Percentiles rank a stretch among this genome's conserved stretches.
These are phyloP conservation scores for Bos javanicus DNA, from an alignment of 2,113 vertebrate species.

Conservation along the genomic window DNA sequence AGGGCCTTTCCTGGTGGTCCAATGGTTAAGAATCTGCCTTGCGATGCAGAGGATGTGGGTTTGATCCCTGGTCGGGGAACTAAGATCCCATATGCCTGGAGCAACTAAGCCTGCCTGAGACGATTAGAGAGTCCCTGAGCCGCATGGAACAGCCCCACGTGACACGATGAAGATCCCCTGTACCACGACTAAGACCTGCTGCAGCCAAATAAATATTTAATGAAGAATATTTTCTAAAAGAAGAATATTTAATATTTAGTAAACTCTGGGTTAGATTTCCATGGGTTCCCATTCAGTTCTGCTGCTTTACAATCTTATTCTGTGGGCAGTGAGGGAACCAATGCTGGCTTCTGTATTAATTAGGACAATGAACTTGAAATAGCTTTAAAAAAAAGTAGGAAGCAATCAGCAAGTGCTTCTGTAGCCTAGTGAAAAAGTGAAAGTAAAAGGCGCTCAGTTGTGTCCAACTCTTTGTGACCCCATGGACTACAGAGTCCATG, in stretches of 20 bases:
- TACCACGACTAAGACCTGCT: not conserved
- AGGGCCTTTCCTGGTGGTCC: not conserved
- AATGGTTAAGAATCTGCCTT: not conserved
- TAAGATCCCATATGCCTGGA: not conserved
- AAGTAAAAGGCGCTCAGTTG: fast-evolving
- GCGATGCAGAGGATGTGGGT: not conserved
- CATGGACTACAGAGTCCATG: not conserved
- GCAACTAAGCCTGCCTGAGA: not conserved
- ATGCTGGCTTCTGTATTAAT: not conserved
- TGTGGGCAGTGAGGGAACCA: not conserved
- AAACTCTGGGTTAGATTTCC: not conserved
- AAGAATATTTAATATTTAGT: not conserved
- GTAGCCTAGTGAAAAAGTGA: not conserved
- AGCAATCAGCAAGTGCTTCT: not conserved
- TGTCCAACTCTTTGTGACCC: not conserved
- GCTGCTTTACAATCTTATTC: not conserved
- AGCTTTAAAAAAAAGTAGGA: not conserved
- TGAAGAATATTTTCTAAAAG: not conserved
- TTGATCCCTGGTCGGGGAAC: not conserved
- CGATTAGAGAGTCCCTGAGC: not conserved
- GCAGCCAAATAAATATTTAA: not conserved
- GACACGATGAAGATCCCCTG: not conserved
- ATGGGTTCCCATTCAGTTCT: not conserved
- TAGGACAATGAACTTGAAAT: not conserved
- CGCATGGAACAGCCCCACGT: fast-evolving